phyloP scores from a whole-genome alignment of 2,888 invertebrate genomes.

The Tetramorium bicarinatum region DNA sequence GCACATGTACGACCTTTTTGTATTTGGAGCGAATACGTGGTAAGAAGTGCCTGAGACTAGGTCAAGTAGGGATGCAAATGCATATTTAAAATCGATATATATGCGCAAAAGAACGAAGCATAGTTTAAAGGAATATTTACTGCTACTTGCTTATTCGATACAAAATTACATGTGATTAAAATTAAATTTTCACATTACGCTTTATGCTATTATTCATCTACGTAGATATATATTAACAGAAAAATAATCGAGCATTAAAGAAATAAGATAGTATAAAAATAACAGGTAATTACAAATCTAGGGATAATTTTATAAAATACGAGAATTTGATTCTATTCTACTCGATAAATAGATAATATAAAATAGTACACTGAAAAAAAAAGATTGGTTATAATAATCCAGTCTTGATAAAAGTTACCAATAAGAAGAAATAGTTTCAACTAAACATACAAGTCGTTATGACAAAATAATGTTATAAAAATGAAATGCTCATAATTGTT shows the following conservation, averaged over 20 bases:
- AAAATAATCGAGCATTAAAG: neutral
- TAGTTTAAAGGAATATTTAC: constrained; percentile 29
- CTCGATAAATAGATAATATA: neutral
- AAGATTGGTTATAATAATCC: too few relatives aligned
- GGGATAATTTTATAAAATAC: neutral
- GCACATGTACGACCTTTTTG: constrained; percentile 32
- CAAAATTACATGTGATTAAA: neutral
- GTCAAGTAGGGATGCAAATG: constrained; percentile 42
- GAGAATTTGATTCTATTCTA: neutral
- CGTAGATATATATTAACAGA: neutral
- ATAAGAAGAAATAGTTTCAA: too few relatives aligned
- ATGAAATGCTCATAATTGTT: too few relatives aligned
- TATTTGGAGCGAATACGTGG: constrained; percentile 27
- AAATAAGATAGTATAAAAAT: neutral
- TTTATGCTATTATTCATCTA: neutral
- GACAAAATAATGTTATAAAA: too few relatives aligned
- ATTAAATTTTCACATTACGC: neutral
- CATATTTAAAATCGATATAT: constrained; percentile 43
- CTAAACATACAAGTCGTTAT: too few relatives aligned
- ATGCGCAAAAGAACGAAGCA: constrained; percentile 17
- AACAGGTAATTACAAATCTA: neutral
- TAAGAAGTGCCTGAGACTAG: constrained; percentile 34
- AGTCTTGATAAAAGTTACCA: too few relatives aligned
- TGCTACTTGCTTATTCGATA: neutral
- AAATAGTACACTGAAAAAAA: neutral